These are phyloP conservation scores for Capreolus pygargus DNA, from an alignment of 2,113 vertebrate species.

Conservation along the genomic window DNA sequence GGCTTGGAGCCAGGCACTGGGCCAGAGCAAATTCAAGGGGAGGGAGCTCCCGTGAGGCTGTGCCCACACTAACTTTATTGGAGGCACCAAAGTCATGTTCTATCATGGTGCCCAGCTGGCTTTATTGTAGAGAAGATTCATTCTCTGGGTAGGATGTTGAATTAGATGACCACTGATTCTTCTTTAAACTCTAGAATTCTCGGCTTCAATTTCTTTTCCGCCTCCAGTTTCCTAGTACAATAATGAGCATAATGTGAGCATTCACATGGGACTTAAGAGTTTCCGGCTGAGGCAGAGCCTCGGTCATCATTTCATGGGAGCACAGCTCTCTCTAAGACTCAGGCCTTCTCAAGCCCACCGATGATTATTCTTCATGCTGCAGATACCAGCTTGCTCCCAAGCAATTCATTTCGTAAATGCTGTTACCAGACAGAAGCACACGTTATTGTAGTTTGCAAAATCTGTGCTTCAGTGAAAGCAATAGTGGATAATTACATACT, in stretches of 20 bases:
- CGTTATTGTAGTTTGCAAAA: background rate
- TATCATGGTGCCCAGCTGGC: fast-evolving
- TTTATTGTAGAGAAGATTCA: background rate
- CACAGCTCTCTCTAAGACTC: background rate
- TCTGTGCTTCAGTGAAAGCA: background rate
- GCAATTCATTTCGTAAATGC: background rate
- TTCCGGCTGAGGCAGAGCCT: background rate
- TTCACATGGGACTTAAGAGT: background rate
- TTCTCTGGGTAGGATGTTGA: background rate
- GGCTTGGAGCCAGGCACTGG: background rate
- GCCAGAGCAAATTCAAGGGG: background rate
- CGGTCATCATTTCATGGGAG: background rate
- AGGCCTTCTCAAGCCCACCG: background rate
- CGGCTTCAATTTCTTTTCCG: background rate
- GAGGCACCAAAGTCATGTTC: too few species aligned
- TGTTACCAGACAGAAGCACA: background rate
- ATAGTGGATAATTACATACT: background rate
- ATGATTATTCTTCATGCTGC: too few species aligned
- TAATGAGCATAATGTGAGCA: fast-evolving
- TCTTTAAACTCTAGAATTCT: background rate
- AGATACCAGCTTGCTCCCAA: background rate
- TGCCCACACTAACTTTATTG: background rate
- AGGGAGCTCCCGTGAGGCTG: fast-evolving
- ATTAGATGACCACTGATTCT: background rate
- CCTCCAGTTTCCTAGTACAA: background rate